A percentile compares a stretch with the other conserved stretches of the same genome.
Conservation (phyloP, 2,113 vertebrate species). For the Myotis brandtii region DNA sequence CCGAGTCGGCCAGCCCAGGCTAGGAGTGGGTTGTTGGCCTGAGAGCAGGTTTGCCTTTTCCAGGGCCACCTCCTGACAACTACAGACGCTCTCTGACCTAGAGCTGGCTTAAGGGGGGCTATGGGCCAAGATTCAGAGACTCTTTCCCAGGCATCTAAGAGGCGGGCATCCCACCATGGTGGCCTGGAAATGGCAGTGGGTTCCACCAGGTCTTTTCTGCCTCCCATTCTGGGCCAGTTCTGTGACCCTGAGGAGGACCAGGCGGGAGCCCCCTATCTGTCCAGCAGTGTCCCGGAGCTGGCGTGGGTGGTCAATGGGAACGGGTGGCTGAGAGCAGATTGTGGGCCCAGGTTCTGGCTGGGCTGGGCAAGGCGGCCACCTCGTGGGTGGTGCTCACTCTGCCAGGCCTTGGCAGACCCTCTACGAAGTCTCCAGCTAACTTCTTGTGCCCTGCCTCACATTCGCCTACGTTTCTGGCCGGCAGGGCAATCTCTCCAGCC, state of each 20-base stretch:
- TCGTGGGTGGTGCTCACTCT: background rate
- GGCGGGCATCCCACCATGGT: background rate
- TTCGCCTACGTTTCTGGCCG: background rate
- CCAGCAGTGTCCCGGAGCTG: background rate
- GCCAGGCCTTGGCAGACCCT: background rate
- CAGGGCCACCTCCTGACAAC: background rate
- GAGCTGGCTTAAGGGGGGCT: background rate
- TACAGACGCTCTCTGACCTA: background rate
- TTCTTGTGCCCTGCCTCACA: background rate
- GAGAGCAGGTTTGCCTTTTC: background rate
- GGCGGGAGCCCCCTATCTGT: background rate
- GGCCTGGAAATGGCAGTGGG: background rate
- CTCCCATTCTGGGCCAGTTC: background rate
- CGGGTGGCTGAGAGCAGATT: background rate
- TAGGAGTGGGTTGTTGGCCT: background rate
- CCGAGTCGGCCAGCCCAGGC: background rate
- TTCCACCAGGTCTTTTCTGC: background rate
- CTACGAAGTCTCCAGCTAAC: background rate
- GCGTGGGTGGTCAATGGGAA: background rate
- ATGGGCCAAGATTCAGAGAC: background rate
- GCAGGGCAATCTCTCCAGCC: background rate
- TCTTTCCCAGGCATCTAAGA: background rate
- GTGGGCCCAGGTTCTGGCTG: background rate
- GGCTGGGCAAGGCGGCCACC: accelerated
- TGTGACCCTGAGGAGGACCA: background rate